Evolutionary conservation across 2,888 invertebrate species (phyloP).

Genomic region (Agrochola lychnidis): DNA sequence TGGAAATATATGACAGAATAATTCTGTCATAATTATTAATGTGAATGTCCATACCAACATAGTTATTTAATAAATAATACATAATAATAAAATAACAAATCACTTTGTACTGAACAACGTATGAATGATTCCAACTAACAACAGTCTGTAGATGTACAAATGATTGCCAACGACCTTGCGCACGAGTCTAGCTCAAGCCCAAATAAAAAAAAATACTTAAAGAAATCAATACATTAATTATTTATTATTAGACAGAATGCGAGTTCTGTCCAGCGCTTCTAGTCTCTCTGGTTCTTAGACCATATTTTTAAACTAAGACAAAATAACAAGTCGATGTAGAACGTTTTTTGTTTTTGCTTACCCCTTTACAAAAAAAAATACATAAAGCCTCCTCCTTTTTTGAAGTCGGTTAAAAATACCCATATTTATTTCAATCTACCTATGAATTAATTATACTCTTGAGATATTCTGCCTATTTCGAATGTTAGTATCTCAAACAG

Average conservation of each 20-base stretch:
- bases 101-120: background rate
- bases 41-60: background rate
- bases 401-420: too few relatives aligned
- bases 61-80: background rate
- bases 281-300: too few relatives aligned
- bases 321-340: background rate
- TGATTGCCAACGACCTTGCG: slow-evolving; percentile 30
- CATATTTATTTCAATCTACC: too few relatives aligned
- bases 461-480: background rate
- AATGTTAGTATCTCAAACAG: background rate
- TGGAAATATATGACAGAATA: background rate
- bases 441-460: background rate
- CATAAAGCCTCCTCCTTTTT: too few relatives aligned
- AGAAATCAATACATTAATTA: background rate
- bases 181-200: background rate
- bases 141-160: background rate
- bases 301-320: too few relatives aligned
- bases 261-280: too few relatives aligned
- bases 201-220: background rate
- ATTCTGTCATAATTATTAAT: too few relatives aligned
- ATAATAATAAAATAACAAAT: background rate
- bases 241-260: background rate
- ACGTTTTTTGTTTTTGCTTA: background rate
- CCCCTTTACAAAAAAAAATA: background rate
- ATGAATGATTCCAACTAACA: background rate